Base-by-base conservation (phyloP, 2,113 vertebrate species). In the Microcebus jonahi region DNA sequence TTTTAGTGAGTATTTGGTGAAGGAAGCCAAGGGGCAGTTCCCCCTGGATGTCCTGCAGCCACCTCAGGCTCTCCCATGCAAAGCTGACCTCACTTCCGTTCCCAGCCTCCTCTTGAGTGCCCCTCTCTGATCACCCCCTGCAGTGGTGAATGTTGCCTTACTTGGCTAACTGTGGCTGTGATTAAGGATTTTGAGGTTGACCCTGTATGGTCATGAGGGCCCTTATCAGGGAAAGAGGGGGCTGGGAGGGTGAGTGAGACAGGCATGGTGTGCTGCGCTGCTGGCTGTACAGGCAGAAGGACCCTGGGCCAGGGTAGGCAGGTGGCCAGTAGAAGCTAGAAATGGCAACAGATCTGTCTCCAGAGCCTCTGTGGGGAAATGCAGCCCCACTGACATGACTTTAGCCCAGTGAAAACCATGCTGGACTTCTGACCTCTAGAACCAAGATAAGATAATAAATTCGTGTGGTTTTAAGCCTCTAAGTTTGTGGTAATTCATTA, bases 381-480 rank as follows among this genome's bases (percentile, higher is more conserved):
- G 7, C 18, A 80, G 71, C 23, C 21, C 27, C 36, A 18, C 15
- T 23, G 8, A 31, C 18, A 13, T 9, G 50, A 14, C 25, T 61
- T 31, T 34, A 55, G 45, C 65, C 65, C 21, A 36, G 48, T 34
- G 48, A 36, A 61, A 92, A 13, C 34, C 53, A 27, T 71, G 86
- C 20, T 94, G 86, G 53, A 86, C 23, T 75, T 83, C 45, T 65
- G 79, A 68, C 31, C 21, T 77, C 36, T 34, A 63, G 53, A 50
- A 65, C 21, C 59, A 63, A 63, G 61, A 36, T 57, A 71, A 92
- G 80, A 45, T 89, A 94, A 97, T 95, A 96, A 94, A 96, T 45
- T 77, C 50, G 20, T 88, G 57, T 76, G 68, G n/a, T 76, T 91
- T 84, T 36, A 50, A 94, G 65, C 65, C 21, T 42, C 20, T 39